phyloP scores from a whole-genome alignment of 2,888 invertebrate genomes.

The Sphaerophoria rueppellii region DNA sequence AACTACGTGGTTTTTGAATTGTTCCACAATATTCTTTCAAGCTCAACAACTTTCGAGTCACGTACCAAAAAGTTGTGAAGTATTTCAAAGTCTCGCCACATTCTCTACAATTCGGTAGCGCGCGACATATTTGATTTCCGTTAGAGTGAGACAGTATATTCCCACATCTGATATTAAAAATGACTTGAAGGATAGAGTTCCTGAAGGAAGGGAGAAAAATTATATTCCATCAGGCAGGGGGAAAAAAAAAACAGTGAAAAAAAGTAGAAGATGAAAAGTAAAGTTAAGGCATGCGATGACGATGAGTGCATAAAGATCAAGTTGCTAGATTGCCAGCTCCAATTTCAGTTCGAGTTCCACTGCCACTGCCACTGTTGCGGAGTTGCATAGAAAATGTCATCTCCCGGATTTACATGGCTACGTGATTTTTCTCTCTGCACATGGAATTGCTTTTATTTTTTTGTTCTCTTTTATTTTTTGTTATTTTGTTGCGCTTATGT shows the following conservation, averaged over 20 bases:
- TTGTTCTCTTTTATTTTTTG: neutral
- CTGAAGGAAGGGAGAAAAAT: conserved; percentile 12
- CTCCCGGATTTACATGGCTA: conserved; percentile 55
- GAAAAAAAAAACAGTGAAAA: neutral
- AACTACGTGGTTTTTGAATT: conserved; percentile 56
- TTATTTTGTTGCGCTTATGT: neutral
- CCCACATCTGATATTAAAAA: conserved; percentile 30
- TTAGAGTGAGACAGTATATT: conserved; percentile 1
- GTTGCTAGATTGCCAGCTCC: conserved; percentile 49
- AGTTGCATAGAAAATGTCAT: conserved; percentile 30
- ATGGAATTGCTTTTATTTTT: conserved; percentile 25
- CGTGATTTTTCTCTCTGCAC: conserved; percentile 60
- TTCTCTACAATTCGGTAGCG: conserved; percentile 51
- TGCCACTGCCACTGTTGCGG: too few species aligned
- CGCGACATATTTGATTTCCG: conserved; percentile 69
- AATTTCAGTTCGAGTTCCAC: neutral
- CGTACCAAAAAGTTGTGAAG: conserved; percentile 68
- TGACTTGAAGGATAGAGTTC: conserved; percentile 1
- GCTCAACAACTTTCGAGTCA: conserved; percentile 65
- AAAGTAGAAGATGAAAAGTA: conserved; percentile 29
- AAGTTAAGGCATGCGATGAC: conserved; percentile 55
- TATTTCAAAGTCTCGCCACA: conserved; percentile 70
- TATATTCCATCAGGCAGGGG: conserved; percentile 41
- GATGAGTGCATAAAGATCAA: conserved; percentile 71
- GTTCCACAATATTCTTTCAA: conserved; percentile 44